These are phyloP conservation scores for Opisthograptis luteolata DNA, from an alignment of 2,888 invertebrate genomes.

Conservation along the genomic window DNA sequence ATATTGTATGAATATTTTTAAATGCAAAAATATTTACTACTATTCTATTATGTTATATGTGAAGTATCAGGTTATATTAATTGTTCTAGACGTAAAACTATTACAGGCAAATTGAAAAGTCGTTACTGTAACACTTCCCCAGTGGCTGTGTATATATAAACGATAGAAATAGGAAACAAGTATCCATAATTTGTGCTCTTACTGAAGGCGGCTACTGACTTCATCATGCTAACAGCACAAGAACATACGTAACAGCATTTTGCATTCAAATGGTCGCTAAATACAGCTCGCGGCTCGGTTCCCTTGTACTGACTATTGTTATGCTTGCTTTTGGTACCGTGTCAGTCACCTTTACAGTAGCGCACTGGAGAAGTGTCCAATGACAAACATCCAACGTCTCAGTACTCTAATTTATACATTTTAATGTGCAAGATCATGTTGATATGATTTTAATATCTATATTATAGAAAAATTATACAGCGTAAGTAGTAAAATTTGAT, in stretches of 20 bases:
- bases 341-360: too few species aligned
- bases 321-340: too few species aligned
- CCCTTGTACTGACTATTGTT: too few species aligned
- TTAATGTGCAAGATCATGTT: conserved; percentile 65
- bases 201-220: too few species aligned
- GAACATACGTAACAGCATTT: too few species aligned
- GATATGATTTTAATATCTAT: conserved; percentile 76
- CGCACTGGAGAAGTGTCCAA: conserved; percentile 37
- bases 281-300: too few species aligned
- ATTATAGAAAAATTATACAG: conserved; percentile 76
- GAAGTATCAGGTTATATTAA: conserved; percentile 29
- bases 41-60: conserved; percentile 30
- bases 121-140: conserved; percentile 32
- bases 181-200: conserved; percentile 47
- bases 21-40: conserved; percentile 57
- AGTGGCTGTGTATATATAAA: conserved; percentile 27
- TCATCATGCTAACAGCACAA: too few species aligned
- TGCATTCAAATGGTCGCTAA: too few species aligned
- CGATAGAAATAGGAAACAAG: conserved; percentile 41
- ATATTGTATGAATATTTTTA: conserved; percentile 37
- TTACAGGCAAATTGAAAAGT: conserved; percentile 46
- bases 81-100: conserved; percentile 34
- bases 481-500: conserved; percentile 75
- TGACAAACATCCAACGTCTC: conserved; percentile 48
- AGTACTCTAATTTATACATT: conserved; percentile 56